Evolutionary conservation across 2,888 invertebrate species (phyloP).

Genomic region (Drosophila nr. perissopoda): DNA sequence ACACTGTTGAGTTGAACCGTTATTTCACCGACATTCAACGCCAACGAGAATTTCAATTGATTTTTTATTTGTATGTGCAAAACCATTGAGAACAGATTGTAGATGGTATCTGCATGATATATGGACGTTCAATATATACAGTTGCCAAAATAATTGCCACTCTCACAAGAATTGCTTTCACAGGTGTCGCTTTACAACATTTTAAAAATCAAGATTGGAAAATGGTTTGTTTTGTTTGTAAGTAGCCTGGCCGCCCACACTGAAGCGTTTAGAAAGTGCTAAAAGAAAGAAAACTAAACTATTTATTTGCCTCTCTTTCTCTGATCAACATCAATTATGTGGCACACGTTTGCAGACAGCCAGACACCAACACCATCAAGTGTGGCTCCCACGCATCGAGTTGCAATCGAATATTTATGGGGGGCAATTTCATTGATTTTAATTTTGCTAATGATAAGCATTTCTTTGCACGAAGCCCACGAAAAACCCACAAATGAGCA

Average conservation of each 20-base stretch:
- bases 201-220: neutral
- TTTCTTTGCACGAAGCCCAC: conserved; percentile 66
- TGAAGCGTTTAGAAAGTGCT: conserved; percentile 66
- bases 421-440: conserved; percentile 78
- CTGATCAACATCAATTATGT: conserved; percentile 70
- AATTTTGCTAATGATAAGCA: conserved; percentile 78
- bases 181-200: neutral
- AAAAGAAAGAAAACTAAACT: conserved; percentile 66
- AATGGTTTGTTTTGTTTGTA: neutral
- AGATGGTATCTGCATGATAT: conserved; percentile 72
- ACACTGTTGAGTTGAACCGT: conserved; percentile 47
- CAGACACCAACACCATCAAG: neutral
- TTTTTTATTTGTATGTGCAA: conserved; percentile 22
- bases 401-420: conserved; percentile 74
- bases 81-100: conserved; percentile 53
- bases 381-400: conserved; percentile 63
- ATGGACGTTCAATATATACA: conserved; percentile 27
- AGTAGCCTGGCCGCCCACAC: conserved; percentile 38
- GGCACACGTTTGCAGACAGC: conserved; percentile 70
- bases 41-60: conserved; percentile 70
- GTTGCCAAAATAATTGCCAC: neutral
- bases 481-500: conserved; percentile 4
- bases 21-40: conserved; percentile 66
- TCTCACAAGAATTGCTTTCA: neutral
- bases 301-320: conserved; percentile 42